Evolutionary conservation across 2,113 vertebrate genomes (phyloP).

Genomic region (Forbesichthys agassizii): DNA sequence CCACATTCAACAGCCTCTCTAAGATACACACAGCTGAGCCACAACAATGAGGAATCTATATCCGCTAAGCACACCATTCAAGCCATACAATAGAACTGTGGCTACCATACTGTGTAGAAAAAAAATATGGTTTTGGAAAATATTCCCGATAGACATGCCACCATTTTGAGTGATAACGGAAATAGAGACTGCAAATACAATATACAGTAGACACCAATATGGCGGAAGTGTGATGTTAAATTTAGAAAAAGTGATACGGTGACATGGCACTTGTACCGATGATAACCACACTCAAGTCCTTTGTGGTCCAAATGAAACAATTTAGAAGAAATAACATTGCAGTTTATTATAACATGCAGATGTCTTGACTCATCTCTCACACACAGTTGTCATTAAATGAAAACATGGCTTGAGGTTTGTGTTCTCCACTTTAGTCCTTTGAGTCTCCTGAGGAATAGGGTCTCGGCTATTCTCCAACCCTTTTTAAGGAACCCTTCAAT

Average conservation of each 20-base stretch:
- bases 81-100: not conserved
- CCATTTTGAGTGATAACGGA: conserved; percentile 41
- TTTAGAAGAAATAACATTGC: not conserved
- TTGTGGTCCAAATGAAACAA: not conserved
- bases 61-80: conserved; percentile 36
- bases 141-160: conserved; percentile 4
- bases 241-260: not conserved
- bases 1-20: not conserved
- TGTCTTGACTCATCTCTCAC: not conserved
- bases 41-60: not conserved
- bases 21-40: not conserved
- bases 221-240: conserved; percentile 8
- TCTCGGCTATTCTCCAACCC: not conserved
- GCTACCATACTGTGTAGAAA: not conserved
- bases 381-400: not conserved
- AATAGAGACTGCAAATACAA: conserved; percentile 13
- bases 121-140: not conserved
- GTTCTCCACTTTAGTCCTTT: not conserved
- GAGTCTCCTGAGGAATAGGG: not conserved
- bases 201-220: conserved; percentile 9
- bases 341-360: not conserved
- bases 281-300: not conserved
- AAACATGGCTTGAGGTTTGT: not conserved
- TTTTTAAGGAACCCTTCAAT: not conserved
- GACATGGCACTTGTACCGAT: not conserved